Base-by-base conservation (phyloP, 2,113 vertebrate species). In the Poeciliopsis retropinna region DNA sequence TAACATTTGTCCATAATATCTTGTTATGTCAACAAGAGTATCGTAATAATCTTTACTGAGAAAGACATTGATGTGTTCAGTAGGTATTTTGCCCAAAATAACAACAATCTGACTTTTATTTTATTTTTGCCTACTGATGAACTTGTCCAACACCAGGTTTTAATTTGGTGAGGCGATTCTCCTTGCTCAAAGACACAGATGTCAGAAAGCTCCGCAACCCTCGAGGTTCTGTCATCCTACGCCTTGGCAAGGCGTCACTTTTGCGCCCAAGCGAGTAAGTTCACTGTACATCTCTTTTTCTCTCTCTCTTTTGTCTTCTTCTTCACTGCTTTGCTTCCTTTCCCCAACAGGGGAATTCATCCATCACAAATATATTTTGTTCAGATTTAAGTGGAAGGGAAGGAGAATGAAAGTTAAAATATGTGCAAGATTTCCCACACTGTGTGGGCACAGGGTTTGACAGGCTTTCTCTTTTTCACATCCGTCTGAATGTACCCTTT, bases 191-290 rank as follows among this genome's bases (percentile, higher is more conserved):
- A 94, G 96, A 85, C 31, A 73, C 94, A 0, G 94, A 96, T 72
- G 70, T 99, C 85, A 99, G 98, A 92, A 98, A 97, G 90, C 95
- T 98, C 84, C 95, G 89, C 5, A 97, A 95, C 79, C 85, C 95
- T 0, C 91, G 92, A 72, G 98, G 98, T 29, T 92, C 94, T 0
- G 11, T 89, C 75, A 96, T 98, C 90, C 93, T 98, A 83, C 92
- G 96, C 22, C 92, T 99, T 72, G 98, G 98, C 8, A 91, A 94
- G 0, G 86, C 94, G 37, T 85, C 95, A 0, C 92, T 98, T 85
- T 90, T 97, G 77, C 96, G 92, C 69, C 95, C 96, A 57, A 96
- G 95, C 0, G 91, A 93, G 98, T 99, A 94, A 95, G 94, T 94
- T 39, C 0, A 12, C 44, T 19, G 3, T 15, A 22, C 70, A 39